Conservation (phyloP, 2,113 vertebrate genomes). For the Lonchura striata region DNA sequence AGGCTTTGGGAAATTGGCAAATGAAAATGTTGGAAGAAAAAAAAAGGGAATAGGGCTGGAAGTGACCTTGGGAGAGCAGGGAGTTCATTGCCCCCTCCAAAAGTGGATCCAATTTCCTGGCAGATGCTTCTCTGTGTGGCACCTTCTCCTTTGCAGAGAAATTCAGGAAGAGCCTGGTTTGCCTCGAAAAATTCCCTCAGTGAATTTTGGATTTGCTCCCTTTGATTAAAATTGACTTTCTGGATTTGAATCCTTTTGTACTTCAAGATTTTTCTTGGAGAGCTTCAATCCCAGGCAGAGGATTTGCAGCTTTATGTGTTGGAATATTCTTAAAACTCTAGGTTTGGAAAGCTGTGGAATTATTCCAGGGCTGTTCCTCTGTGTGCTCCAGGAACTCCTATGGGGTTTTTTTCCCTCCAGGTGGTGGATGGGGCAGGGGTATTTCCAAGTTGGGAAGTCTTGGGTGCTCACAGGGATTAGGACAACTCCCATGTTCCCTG, state of each 20-base stretch:
- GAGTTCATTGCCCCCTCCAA: not conserved
- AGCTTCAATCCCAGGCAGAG: not conserved
- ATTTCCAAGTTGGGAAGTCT: not conserved
- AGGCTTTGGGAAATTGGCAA: not conserved
- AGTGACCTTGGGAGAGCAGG: not conserved
- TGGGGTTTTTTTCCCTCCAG: rapidly evolving
- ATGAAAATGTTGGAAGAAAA: not conserved
- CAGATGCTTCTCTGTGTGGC: not conserved
- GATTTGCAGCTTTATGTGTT: not conserved
- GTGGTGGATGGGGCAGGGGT: not conserved
- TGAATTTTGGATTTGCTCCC: not conserved
- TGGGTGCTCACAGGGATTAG: not conserved
- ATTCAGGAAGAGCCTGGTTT: not conserved
- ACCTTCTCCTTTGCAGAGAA: not conserved
- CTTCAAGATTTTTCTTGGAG: not conserved
- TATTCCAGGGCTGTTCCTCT: not conserved
- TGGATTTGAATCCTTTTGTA: not conserved
- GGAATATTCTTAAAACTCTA: not conserved
- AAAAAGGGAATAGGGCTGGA: not conserved
- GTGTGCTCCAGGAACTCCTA: rapidly evolving
- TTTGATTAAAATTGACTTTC: not conserved
- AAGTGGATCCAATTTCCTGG: not conserved
- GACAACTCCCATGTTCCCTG: not conserved
- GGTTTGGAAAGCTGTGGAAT: not conserved
- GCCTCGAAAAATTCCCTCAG: not conserved